Evolutionary conservation across 2,797 vertebrate genomes (phyloP).

Genomic region (Lateolabrax maculatus): DNA sequence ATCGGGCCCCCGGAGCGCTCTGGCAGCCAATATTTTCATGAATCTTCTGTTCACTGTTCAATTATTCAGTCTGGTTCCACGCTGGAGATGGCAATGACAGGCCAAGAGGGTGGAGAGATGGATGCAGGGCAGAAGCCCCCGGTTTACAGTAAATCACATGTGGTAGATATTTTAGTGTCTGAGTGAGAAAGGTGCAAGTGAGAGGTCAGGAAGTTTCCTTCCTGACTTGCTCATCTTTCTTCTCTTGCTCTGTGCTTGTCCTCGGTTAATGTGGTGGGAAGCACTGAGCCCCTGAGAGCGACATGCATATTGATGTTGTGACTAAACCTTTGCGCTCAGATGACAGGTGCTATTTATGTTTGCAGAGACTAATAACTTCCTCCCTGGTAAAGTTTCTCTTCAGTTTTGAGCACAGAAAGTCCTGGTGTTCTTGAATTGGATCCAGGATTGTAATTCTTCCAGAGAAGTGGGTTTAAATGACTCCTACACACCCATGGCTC

Average conservation of each 20-base stretch:
- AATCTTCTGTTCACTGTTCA: constrained; percentile 73
- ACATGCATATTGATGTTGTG: constrained; percentile 53
- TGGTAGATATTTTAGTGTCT: constrained; percentile 23
- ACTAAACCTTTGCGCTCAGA: constrained; percentile 39
- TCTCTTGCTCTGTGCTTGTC: constrained; percentile 4
- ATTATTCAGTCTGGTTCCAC: constrained; percentile 72
- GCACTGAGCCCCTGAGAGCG: constrained; percentile 8
- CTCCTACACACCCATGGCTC: constrained; percentile 50
- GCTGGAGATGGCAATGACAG: constrained; percentile 48
- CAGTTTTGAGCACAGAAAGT: constrained; percentile 25
- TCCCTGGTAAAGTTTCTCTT: constrained; percentile 40
- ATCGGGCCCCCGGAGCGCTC: constrained; percentile 38
- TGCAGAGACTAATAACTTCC: constrained; percentile 42
- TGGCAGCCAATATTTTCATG: constrained; percentile 65
- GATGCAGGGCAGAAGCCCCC: constrained; percentile 22
- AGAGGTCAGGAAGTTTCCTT: constrained; percentile 25
- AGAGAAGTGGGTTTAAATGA: constrained; percentile 41
- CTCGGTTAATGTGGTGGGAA: constrained; percentile 29
- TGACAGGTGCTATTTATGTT: constrained; percentile 63
- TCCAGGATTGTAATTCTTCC: constrained; percentile 41
- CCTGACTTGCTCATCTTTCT: constrained; percentile 9
- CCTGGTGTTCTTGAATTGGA: constrained; percentile 21
- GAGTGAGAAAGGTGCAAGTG: constrained; percentile 26
- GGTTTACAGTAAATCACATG: constrained; percentile 35
- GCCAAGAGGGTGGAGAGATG: constrained; percentile 31